Base-by-base conservation (phyloP, 2,888 invertebrate genomes). In the Exephanes ischioxanthus region DNA sequence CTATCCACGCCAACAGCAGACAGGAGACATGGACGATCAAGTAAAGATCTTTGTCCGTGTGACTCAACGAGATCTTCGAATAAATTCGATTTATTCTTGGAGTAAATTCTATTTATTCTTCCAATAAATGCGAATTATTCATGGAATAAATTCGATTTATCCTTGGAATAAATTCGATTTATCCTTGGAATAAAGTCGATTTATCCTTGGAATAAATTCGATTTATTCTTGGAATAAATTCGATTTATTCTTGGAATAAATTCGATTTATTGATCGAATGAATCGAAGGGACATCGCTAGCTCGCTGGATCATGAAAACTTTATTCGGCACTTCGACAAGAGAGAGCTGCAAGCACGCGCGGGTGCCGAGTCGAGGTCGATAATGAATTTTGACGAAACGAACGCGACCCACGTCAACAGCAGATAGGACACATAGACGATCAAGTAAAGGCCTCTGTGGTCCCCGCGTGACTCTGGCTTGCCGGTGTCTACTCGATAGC, bases 401-500 rank as follows among this genome's bases (percentile, higher is more conserved):
- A 88, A 87, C 63, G 82, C 30, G 85, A 87, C 83, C 84, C 89
- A 89, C 66, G 87, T 88, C 45, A 87, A 82, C 58, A 89, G 51
- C 5, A 90, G 72, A 73, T 91, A 89, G n/a, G 83, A 88, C 55
- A 86, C 58, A 82, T 88, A 89, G 66, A 89, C 82, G 68, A 88
- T 75, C 55, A 89, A 83, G 86, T 90, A 90, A 83, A 90, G 87
- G 83, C 89, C 88, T 87, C 88, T 87, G 72, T 86, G 88, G 79
- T 89, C 80, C 61, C 81, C 82, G 45, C 71, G 80, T 51, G 63
- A n/a, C 26, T 33, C 33, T 30, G 37, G 41, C 45, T 83, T 55
- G 51, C n/a, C 79, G 51, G 19, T 48, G 58, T 63, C 82, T 51
- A 45, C 63, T 55, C 76, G 61, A 55, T 37, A 81, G 45, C 30